Conservation (phyloP, 2,113 vertebrate genomes). For the Eclectus roratus region DNA sequence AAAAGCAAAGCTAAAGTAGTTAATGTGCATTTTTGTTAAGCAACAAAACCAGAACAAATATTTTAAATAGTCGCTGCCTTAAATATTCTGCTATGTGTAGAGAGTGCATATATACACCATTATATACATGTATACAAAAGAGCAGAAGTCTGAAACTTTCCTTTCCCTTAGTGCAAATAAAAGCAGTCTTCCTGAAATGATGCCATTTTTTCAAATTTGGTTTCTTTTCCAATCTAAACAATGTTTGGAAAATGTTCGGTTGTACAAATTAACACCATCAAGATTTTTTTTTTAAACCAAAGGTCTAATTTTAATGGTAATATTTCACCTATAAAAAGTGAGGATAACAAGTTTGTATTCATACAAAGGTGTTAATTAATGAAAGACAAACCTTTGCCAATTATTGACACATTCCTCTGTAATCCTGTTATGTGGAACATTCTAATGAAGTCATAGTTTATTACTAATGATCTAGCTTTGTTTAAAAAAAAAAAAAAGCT, state of each 20-base stretch:
- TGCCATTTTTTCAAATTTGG: background rate
- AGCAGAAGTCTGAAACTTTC: background rate
- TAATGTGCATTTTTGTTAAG: background rate
- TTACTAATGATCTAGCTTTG: constrained; percentile 72
- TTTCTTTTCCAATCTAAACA: constrained; percentile 13
- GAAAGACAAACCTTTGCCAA: constrained; percentile 83
- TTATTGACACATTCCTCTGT: constrained; percentile 78
- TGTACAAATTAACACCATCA: constrained; percentile 73
- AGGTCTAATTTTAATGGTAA: constrained; percentile 76
- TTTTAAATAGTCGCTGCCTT: background rate
- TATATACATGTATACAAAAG: rapidly evolving
- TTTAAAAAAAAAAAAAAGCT: constrained; percentile 63
- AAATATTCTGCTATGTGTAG: background rate
- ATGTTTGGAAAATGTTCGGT: constrained; percentile 53
- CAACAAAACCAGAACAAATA: background rate
- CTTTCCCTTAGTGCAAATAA: background rate
- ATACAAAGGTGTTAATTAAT: constrained; percentile 91
- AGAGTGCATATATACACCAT: background rate
- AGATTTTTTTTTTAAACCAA: constrained; percentile 27
- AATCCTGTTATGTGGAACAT: constrained; percentile 81
- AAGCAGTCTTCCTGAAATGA: background rate
- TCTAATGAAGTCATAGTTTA: constrained; percentile 76
- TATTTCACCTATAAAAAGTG: constrained; percentile 80
- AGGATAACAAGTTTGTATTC: constrained; percentile 81
- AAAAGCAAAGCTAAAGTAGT: constrained; percentile 27